Base-by-base conservation (phyloP, 2,797 vertebrate genomes). In the Semotilus atromaculatus region DNA sequence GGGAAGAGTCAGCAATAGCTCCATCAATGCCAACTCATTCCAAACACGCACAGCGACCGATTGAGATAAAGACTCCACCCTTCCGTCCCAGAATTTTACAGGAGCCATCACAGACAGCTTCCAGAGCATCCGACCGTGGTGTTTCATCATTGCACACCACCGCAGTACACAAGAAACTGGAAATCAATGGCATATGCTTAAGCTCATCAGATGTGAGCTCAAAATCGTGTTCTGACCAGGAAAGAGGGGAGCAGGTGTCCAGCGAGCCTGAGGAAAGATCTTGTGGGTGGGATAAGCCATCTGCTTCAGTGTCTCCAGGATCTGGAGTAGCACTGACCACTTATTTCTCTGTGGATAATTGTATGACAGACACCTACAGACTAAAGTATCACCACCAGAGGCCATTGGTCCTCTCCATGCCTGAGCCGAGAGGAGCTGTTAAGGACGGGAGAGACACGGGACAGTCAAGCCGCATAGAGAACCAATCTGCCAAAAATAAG, bases 311-410 rank as follows among this genome's bases (percentile, higher is more conserved):
- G 19, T 75, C 81, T 14, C 73, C 75, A 36, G 86, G 91, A 9
- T 96, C 97, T n/a, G 95, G 94, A 48, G 88, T 99, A 76, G 94
- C 97, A 16, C 93, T 97, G 48, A 99, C 98, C 0, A 99, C 98
- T 2, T 99, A 99, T 87, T 99, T 99, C 92, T 98, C 96, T 0
- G 98, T 99, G 82, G 98, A 99, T 86, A 97, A 95, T 89, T 99
- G 98, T 86, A 99, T 99, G 98, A 99, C 98, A 13, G 98, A 99
- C 90, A 99, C 97, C 0, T 99, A 99, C 89, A 96, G 98, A 89
- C 89, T 98, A 78, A 99, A 98, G 91, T 99, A 99, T 89, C 97
- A 99, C 92, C 97, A 98, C 91, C 97, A 97, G 94, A 96, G 97
- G 92, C 96, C 97, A 80, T 97, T 96, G 86, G 94, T 98, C 74